Conservation (phyloP, 2,797 vertebrate species). For the Clamator glandarius region DNA sequence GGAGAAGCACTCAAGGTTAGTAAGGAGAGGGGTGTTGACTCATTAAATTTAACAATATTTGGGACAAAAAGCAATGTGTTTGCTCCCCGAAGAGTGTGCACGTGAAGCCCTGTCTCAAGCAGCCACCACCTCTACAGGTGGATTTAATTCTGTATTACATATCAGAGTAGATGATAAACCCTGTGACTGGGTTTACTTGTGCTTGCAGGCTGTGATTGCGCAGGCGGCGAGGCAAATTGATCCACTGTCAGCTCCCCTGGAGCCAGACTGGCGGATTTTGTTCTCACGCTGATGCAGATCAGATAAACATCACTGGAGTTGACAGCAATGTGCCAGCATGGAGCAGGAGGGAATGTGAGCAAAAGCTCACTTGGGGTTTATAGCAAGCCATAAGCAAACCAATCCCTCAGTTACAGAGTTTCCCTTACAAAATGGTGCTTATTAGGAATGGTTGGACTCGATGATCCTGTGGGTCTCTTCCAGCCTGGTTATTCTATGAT, state of each 20-base stretch:
- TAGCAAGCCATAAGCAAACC: neutral
- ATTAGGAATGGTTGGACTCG: no score
- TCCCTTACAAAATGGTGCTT: neutral
- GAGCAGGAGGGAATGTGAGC: neutral
- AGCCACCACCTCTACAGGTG: neutral
- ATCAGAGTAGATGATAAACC: neutral
- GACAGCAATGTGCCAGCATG: fast-evolving
- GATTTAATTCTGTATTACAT: neutral
- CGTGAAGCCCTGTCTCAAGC: neutral
- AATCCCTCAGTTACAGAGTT: neutral
- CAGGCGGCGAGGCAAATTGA: neutral
- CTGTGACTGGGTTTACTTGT: neutral
- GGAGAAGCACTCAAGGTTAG: neutral
- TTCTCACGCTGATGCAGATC: neutral
- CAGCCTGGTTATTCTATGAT: no score
- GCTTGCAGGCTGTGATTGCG: neutral
- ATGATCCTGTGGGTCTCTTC: no score
- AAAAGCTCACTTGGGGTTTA: neutral
- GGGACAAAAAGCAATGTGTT: neutral
- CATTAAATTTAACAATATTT: neutral
- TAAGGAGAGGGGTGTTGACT: neutral
- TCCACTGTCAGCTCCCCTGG: neutral
- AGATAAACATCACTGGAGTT: fast-evolving
- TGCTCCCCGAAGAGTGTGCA: fast-evolving
- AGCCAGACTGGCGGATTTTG: neutral